These are phyloP conservation scores for Turdus rufiventris DNA, from an alignment of 2,113 vertebrate genomes.

Conservation along the genomic window DNA sequence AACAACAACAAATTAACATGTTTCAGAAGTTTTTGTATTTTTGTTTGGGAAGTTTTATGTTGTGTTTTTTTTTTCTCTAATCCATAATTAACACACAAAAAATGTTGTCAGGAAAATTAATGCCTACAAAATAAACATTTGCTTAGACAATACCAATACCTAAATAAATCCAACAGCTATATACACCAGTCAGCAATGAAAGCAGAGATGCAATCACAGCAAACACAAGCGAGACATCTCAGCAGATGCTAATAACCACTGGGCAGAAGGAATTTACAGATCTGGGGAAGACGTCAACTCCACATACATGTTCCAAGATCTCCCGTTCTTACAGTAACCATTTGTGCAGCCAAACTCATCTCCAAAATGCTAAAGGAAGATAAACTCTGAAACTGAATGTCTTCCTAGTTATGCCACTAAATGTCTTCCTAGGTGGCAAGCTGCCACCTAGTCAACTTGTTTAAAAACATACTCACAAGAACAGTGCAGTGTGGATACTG, in stretches of 20 bases:
- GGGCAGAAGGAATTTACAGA: neutral
- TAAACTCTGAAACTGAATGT: neutral
- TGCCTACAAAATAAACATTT: neutral
- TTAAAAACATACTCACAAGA: neutral
- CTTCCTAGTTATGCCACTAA: neutral
- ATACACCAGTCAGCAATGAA: neutral
- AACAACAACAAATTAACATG: fast-evolving
- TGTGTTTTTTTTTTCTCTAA: neutral
- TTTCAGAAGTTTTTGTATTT: neutral
- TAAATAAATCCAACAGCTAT: neutral
- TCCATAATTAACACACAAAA: neutral
- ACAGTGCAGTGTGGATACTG: neutral
- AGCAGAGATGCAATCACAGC: fast-evolving
- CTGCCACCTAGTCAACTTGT: neutral
- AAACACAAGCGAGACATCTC: neutral
- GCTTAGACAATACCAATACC: neutral
- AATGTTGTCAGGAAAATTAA: neutral
- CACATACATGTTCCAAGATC: neutral
- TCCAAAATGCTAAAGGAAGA: neutral
- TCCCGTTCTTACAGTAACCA: neutral
- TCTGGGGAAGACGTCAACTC: neutral
- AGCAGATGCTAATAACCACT: neutral
- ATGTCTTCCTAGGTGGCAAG: neutral
- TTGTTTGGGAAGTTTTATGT: neutral
- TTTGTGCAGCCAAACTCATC: neutral